phyloP scores from a whole-genome alignment of 2,888 invertebrate species.

The Adelognathus sp. region DNA sequence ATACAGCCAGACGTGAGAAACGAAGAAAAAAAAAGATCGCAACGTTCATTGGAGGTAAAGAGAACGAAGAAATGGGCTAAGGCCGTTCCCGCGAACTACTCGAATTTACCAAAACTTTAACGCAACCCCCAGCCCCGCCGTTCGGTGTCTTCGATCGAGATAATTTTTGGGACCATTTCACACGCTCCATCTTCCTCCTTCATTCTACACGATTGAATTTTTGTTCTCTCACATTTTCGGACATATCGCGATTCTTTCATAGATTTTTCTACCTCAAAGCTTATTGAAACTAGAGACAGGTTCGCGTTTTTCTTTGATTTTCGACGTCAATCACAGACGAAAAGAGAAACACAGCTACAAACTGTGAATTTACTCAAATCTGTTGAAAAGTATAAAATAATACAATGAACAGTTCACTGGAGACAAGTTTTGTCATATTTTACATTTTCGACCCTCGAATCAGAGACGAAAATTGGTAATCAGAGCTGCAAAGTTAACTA shows the following conservation, averaged over 20 bases:
- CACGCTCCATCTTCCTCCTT: slow-evolving; percentile 30
- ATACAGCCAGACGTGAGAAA: slow-evolving; percentile 26
- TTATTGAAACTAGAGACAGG: slow-evolving; percentile 36
- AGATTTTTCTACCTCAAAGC: slow-evolving; percentile 1
- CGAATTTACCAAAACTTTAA: slow-evolving; percentile 20
- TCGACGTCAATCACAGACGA: too few species aligned
- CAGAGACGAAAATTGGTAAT: slow-evolving; percentile 12
- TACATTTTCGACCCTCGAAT: slow-evolving; percentile 33
- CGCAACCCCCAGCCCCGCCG: slow-evolving; percentile 17
- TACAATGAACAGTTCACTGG: too few species aligned
- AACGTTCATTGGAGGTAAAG: background rate
- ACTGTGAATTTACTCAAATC: too few species aligned
- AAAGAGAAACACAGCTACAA: too few species aligned
- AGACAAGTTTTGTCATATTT: slow-evolving; percentile 47
- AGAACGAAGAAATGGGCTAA: background rate
- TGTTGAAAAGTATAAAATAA: too few species aligned
- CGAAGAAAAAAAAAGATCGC: slow-evolving; percentile 6
- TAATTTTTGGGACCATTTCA: slow-evolving; percentile 62
- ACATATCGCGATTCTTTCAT: slow-evolving; percentile 3
- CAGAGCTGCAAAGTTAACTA: slow-evolving; percentile 17
- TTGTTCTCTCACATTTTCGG: slow-evolving; percentile 6
- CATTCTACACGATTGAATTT: background rate
- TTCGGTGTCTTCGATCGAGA: slow-evolving; percentile 58
- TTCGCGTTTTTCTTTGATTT: too few species aligned
- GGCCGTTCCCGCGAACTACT: slow-evolving; percentile 1